These are phyloP conservation scores for Chrysotoxum bicinctum DNA, from an alignment of 2,888 invertebrate species.

Conservation along the genomic window DNA sequence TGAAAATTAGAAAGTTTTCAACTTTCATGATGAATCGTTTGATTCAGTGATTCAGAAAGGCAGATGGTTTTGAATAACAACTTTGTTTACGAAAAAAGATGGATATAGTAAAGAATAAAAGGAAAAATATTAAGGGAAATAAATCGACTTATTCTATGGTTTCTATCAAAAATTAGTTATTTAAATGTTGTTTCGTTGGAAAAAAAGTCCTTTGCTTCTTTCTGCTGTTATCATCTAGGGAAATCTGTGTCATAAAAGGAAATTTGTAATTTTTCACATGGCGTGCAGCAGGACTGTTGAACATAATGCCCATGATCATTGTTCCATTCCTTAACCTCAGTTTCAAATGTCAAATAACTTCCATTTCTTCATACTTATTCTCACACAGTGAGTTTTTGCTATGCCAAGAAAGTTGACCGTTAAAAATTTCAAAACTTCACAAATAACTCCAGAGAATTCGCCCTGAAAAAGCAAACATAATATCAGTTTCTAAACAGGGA, in stretches of 20 bases:
- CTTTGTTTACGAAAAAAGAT: background rate
- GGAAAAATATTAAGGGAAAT: too few species aligned
- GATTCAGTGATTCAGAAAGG: background rate
- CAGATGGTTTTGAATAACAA: background rate
- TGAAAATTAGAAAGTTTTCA: background rate
- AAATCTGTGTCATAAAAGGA: background rate
- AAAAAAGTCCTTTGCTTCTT: too few species aligned
- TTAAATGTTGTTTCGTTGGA: background rate
- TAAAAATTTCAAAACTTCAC: conserved; percentile 35
- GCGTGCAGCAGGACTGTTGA: background rate
- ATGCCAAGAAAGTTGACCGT: conserved; percentile 38
- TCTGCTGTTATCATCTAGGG: background rate
- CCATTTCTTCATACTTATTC: background rate
- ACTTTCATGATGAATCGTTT: background rate
- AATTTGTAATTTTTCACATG: background rate
- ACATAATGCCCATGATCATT: background rate
- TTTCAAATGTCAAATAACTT: background rate
- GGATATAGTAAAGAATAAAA: background rate
- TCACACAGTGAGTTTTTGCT: background rate
- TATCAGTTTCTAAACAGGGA: conserved; percentile 40
- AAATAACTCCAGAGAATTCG: conserved; percentile 29
- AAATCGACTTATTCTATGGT: too few species aligned
- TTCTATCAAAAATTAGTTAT: background rate
- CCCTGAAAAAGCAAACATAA: conserved; percentile 46
- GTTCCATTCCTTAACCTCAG: background rate